Conservation (phyloP, 2,888 invertebrate species). For the Peribatodes rhomboidaria region DNA sequence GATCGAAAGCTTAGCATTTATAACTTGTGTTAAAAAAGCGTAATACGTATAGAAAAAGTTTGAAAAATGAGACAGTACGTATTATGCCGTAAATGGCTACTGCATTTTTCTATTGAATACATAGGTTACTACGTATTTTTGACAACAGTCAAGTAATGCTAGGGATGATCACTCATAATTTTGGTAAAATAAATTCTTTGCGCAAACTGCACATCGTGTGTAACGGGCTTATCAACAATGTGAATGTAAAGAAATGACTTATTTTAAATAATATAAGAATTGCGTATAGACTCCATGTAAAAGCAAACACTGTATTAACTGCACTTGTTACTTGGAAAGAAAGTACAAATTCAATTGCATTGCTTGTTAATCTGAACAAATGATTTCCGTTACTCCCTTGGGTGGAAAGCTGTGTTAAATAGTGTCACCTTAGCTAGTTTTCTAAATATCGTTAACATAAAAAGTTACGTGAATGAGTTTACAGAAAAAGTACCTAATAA, state of each 20-base stretch:
- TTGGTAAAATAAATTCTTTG: no score
- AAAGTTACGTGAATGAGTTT: not conserved
- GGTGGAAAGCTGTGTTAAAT: constrained; percentile 2
- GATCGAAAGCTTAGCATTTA: no score
- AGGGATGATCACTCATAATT: not conserved
- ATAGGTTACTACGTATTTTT: no score
- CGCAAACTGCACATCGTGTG: not conserved
- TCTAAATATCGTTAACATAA: not conserved
- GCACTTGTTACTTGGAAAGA: constrained; percentile 66
- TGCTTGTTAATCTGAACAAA: constrained; percentile 38
- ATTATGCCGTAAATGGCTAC: no score
- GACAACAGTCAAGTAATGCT: not conserved
- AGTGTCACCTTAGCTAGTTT: not conserved
- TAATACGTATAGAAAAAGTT: no score
- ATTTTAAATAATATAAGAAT: constrained; percentile 1
- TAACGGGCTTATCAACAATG: not conserved
- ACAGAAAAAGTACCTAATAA: not conserved
- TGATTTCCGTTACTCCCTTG: constrained; percentile 2
- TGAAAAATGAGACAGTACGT: no score
- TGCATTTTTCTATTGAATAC: no score
- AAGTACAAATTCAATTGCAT: constrained; percentile 77
- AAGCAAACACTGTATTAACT: constrained; percentile 12
- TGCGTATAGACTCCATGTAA: not conserved
- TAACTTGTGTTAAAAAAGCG: no score
- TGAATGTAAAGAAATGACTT: not conserved